Evolutionary conservation across 2,888 invertebrate species (phyloP), one percentile per base, ranked within the genome.

Genomic region (Caenorhabditis sp.): DNA sequence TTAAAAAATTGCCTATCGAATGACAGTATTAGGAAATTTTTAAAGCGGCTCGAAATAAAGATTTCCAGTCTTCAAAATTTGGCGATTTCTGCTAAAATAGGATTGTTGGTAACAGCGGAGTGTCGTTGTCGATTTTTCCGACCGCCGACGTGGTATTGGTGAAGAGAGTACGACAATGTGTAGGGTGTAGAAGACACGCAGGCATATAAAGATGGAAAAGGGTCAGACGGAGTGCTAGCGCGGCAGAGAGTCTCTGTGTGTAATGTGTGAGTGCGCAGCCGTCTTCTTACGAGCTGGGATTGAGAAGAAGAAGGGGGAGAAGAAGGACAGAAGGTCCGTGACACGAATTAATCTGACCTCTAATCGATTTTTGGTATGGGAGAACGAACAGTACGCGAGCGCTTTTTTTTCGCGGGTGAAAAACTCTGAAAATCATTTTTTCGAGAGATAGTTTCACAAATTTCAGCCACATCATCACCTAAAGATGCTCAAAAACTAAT

Each of bases 91-190:
- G 35, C 22, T 72, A 72, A 72, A 72, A 47, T 26, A 38, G 2
- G 56, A 22, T 16, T 35, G 7, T 8, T 16, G 35, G 59, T 44
- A n/a, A 61, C 31, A 41, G 5, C 59, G 72, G 72, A 72, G 72
- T 16, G 41, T 59, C 59, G 72, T 72, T 49, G 19, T n/a, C 68
- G n/a, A n/a, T 56, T 16, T 64, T 19, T 1, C 10, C 16, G 38
- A 8, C 26, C 41, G 28, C 35, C 5, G 19, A 14, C 19, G 41
- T 12, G 22, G 24, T 16, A 8, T 14, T 38, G 54, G 28, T 49
- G 64, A 28, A 64, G 35, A 14, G 38, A 38, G 58, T 19, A 14
- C 7, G 7, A 76, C 31, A 66, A 26, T 44, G 35, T 47, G 16
- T 24, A n/a, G 24, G 8, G 19, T 24, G 19, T n/a, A n/a, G n/a